A percentile compares a stretch with the other conserved stretches of the same genome.
Evolutionary conservation across 2,888 invertebrate species (phyloP).

Genomic region (Eremobia ochroleuca): DNA sequence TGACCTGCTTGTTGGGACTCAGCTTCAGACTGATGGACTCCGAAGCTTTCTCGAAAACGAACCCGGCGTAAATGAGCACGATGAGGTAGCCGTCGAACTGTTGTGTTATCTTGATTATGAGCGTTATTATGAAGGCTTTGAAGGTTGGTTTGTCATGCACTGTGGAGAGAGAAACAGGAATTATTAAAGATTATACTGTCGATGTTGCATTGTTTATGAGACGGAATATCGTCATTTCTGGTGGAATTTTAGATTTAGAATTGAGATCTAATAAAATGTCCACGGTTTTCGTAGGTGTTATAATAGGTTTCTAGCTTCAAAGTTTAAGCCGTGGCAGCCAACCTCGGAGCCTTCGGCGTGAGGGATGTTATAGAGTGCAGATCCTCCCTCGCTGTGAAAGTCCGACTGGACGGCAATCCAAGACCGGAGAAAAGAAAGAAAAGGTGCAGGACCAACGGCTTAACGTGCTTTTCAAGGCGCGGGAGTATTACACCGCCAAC

Average conservation of each 20-base stretch:
- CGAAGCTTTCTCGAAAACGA: constrained; percentile 84
- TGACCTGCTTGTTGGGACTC: constrained; percentile 87
- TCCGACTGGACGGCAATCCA: not conserved
- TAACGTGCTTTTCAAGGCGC: not conserved
- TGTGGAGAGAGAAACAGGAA: constrained; percentile 69
- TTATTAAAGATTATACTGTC: not conserved
- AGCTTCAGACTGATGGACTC: constrained; percentile 80
- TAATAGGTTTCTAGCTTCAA: not conserved
- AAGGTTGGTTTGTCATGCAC: constrained; percentile 84
- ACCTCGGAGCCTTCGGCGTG: not conserved
- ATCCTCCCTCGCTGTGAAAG: not conserved
- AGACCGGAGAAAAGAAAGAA: not conserved
- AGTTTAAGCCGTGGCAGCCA: not conserved
- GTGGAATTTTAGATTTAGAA: not conserved
- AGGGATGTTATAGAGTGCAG: not conserved
- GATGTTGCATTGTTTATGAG: not conserved
- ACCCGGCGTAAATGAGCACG: constrained; percentile 86
- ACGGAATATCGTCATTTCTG: not conserved
- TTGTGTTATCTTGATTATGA: constrained; percentile 86
- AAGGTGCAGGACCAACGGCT: not conserved
- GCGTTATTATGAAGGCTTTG: constrained; percentile 86
- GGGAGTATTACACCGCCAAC: not conserved
- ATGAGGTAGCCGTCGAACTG: constrained; percentile 89
- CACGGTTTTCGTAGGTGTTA: not conserved
- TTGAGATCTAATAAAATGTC: not conserved